phyloP scores from a whole-genome alignment of 64 coral and sea anemone genomes.

The Orbicella faveolata region DNA sequence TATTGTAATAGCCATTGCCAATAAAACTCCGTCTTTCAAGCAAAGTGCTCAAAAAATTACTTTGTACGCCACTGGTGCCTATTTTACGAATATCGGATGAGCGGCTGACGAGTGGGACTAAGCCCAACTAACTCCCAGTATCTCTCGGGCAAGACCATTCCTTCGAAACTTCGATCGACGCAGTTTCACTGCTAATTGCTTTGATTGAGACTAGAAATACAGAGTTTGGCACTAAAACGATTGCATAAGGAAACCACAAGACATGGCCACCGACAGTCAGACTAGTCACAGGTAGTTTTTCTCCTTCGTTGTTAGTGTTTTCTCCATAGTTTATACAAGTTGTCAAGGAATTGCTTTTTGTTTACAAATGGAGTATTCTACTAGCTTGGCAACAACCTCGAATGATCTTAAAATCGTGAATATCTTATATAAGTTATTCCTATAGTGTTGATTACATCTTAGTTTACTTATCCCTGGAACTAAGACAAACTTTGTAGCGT shows the following conservation, averaged over 20 bases:
- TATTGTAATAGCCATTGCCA: too few species aligned
- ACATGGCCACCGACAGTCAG: constrained; percentile 17
- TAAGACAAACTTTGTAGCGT: too few species aligned
- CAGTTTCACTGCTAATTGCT: not conserved
- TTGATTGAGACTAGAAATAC: not conserved
- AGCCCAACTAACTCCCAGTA: not conserved
- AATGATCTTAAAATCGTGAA: not conserved
- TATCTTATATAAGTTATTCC: not conserved
- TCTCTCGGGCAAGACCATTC: not conserved
- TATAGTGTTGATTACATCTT: too few species aligned
- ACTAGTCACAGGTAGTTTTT: constrained; percentile 1
- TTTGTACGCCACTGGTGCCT: too few species aligned
- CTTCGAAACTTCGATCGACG: not conserved
- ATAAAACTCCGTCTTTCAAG: too few species aligned
- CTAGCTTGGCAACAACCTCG: not conserved
- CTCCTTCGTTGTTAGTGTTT: not conserved
- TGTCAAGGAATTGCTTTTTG: constrained; percentile 18
- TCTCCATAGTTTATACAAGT: not conserved
- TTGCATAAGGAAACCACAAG: not conserved
- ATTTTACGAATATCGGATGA: too few species aligned
- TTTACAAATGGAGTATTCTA: not conserved
- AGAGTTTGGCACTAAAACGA: not conserved
- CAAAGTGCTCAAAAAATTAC: too few species aligned
- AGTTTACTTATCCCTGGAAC: too few species aligned
- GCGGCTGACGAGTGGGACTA: not conserved